Evolutionary conservation across 2,888 invertebrate genomes (phyloP), one percentile per base, ranked within the genome.

Genomic region (Omphaloscelis lunosa): DNA sequence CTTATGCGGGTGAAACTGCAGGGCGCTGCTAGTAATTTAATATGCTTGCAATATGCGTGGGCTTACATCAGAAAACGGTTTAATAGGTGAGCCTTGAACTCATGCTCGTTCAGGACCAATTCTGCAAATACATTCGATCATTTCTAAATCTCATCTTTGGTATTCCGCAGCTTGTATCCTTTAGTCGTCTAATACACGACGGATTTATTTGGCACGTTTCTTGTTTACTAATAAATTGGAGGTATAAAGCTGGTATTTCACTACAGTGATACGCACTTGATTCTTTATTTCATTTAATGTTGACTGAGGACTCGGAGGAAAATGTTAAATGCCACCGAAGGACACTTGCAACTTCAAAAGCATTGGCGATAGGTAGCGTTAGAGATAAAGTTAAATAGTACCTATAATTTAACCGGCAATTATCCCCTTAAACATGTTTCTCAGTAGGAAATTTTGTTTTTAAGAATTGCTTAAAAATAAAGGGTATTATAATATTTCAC

Each of bases 121-220:
- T 58, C 77, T 74, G 58, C 12, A 39, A 63, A 81, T 4, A 82
- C 23, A 79, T 79, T 65, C 51, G 58, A 78, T 79, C 51, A 81
- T 79, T 74, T 82, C 75, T 82, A 61, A 66, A 79, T 79, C 82
- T 61, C 41, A 53, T 67, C 17, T 75, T 61, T 75, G 34, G 11
- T 67, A 82, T 65, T 65, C 65, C 65, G 23, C 27, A 29, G 58
- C 41, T 70, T 17, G 29, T 61, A 11, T 53, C 41, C 56, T 65
- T 58, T 27, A 58, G 6, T 15, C 41, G 29, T 53, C 58, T 74
- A 34, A 75, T 59, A 82, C 51, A 53, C 15, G 41, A 41, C 2
- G 58, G 65, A 65, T 79, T 79, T 82, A 79, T 75, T 74, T 27
- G 58, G 23, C 51, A 17, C 34, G 75, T 65, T 65, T 23, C 65